Base-by-base conservation (phyloP, 2,888 invertebrate genomes). In the Sarcophaga carnaria region DNA sequence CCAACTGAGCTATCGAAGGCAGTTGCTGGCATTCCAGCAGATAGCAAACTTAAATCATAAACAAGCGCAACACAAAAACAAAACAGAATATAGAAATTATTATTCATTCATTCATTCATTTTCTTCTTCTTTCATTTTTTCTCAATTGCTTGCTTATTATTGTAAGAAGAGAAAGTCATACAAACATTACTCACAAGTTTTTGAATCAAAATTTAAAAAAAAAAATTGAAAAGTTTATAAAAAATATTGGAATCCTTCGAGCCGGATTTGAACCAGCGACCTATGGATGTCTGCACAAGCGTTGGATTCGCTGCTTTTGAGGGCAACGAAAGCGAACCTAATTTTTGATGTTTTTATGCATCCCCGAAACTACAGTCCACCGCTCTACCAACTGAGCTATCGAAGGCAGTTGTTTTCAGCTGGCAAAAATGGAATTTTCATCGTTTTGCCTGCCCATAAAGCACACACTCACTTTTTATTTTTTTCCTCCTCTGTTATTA, bases 221-320 rank as follows among this genome's bases (percentile, higher is more conserved):
- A 54, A 14, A 17, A 4, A 14, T 54, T 49, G 3, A 49, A 49
- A 12, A 49, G 11, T 3, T 12, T 0, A 11, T 17, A 12, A 54
- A 54, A 54, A 17, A 54, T 14, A 54, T 14, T 12, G 12, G 10
- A 54, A 54, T 95, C 95, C 95, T 95, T 95, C 95, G 95, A 95
- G 94, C 95, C 95, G 95, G 95, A 95, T 95, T 95, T 95, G 95
- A 95, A 95, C 95, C 95, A 95, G 95, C 94, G 95, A 95, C 95
- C 95, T 95, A 95, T 95, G 95, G 95, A 95, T 95, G 88, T 91
- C 92, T 91, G 89, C 86, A 83, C 60, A 63, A 22, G 11, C 59
- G 54, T 80, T 79, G 62, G 17, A 63, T 49, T 64, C 69, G 60
- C 1, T 12, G 17, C 54, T 54, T 37, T 37, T 37, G 37, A 37